Percentiles rank a stretch among this genome's conserved stretches.
These are phyloP conservation scores for Patella ulyssiponensis DNA, from an alignment of 2,888 invertebrate genomes.

Conservation along the genomic window DNA sequence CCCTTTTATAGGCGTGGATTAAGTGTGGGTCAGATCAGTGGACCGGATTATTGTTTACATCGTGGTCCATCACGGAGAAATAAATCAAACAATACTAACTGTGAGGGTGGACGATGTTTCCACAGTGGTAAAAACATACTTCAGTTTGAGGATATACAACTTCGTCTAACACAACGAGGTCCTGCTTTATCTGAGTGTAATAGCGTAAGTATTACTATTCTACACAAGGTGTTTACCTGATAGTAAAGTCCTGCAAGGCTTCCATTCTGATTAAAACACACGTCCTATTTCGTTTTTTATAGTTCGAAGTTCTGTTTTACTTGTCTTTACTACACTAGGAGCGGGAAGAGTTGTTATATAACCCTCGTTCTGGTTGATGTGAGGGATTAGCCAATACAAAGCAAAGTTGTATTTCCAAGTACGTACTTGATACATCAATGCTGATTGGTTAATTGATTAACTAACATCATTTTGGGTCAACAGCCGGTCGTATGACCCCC, in stretches of 20 bases:
- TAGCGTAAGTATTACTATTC: slow-evolving; percentile 27
- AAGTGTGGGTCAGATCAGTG: slow-evolving; percentile 61
- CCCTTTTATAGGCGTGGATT: slow-evolving; percentile 57
- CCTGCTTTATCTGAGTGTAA: slow-evolving; percentile 36
- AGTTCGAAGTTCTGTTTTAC: too few species aligned
- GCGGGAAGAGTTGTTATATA: too few species aligned
- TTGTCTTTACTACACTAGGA: too few species aligned
- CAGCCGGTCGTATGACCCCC: too few species aligned
- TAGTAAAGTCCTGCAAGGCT: not conserved
- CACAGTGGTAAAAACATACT: slow-evolving; percentile 38
- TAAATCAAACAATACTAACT: slow-evolving; percentile 34
- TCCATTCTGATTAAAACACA: not conserved
- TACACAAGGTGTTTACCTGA: not conserved
- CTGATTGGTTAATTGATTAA: too few species aligned
- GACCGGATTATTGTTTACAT: slow-evolving; percentile 63
- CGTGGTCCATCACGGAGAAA: slow-evolving; percentile 46
- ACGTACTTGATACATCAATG: too few species aligned
- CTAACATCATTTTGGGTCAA: too few species aligned
- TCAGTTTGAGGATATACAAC: slow-evolving; percentile 55
- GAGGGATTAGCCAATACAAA: too few species aligned
- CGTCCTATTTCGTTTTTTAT: too few species aligned
- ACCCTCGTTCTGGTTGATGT: too few species aligned
- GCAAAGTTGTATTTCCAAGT: too few species aligned
- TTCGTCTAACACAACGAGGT: slow-evolving; percentile 53
- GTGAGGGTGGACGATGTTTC: slow-evolving; percentile 44